phyloP scores from a whole-genome alignment of 2,888 invertebrate genomes.

The Sarcophaga subvicina region DNA sequence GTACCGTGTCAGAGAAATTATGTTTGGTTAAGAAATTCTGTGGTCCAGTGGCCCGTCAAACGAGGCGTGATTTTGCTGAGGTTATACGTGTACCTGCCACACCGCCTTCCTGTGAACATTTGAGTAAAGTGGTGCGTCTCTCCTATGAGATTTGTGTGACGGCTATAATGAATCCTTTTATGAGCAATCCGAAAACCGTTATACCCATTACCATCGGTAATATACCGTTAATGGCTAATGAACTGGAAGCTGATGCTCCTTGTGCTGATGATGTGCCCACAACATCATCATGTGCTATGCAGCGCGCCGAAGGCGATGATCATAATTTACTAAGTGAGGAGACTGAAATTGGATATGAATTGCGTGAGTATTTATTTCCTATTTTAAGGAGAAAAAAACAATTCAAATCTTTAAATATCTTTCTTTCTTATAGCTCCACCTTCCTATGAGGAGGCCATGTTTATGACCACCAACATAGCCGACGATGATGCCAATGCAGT shows the following conservation, averaged over 20 bases:
- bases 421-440: constrained; percentile 77
- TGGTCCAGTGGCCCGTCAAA: constrained; percentile 73
- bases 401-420: not conserved
- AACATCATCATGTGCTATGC: constrained; percentile 75
- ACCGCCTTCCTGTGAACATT: constrained; percentile 79
- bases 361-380: constrained; percentile 71
- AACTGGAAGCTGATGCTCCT: not conserved
- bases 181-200: constrained; percentile 76
- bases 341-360: constrained; percentile 72
- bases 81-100: constrained; percentile 79
- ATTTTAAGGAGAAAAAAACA: not conserved
- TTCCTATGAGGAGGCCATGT: constrained; percentile 80
- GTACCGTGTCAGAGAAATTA: constrained; percentile 76
- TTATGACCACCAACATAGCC: constrained; percentile 78
- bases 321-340: constrained; percentile 70
- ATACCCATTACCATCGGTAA: constrained; percentile 81
- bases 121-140: constrained; percentile 79
- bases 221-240: constrained; percentile 75
- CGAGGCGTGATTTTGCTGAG: constrained; percentile 74
- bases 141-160: constrained; percentile 79
- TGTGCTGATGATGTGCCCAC: constrained; percentile 72
- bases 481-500: constrained; percentile 78
- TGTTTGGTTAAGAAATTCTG: constrained; percentile 76
- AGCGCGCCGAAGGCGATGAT: constrained; percentile 69
- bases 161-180: constrained; percentile 76